Conservation (phyloP, 2,113 vertebrate species). For the chimpanzee (Pan troglodytes) region NHGRI_mPanTro3-v2.1_pri NC_086015.1:50035001-50035500, state of each 20-base stretch:
- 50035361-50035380: conserved; percentile 90
- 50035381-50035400: conserved; percentile 94
- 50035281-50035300: conserved; percentile 87
- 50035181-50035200: conserved; percentile 79
- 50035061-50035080: conserved; percentile 63
- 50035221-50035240: conserved; percentile 88
- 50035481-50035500: conserved; percentile 87
- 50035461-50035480: conserved; percentile 91
- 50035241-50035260: conserved; percentile 93
- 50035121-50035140: conserved; percentile 84
- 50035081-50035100: conserved; percentile 75
- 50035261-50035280: conserved; percentile 92
- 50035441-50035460: conserved; percentile 90
- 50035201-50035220: conserved; percentile 88
- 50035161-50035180: conserved; percentile 77
- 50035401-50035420: conserved; percentile 91
- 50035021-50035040: conserved; percentile 87
- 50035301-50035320: conserved; percentile 88
- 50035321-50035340: conserved; percentile 86
- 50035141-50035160: conserved; percentile 86
- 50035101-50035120: conserved; percentile 77
- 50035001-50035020: conserved; percentile 88
- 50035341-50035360: conserved; percentile 88
- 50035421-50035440: conserved; percentile 91
- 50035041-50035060: conserved; percentile 87